Evolutionary conservation across 2,113 vertebrate genomes (phyloP).

Genomic region (Barbus barbus): DNA sequence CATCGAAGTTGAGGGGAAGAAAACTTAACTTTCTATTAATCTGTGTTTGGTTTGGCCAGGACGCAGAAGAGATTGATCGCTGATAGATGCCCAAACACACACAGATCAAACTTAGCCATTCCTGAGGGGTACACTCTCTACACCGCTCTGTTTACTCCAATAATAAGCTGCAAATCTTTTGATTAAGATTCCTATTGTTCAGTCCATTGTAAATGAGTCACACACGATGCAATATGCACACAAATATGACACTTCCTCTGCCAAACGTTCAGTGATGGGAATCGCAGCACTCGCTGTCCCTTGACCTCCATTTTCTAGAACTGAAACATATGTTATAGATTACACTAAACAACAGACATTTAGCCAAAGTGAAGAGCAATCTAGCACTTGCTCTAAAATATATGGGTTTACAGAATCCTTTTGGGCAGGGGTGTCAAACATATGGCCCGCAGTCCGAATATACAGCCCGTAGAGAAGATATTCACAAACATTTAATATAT

Average conservation of each 20-base stretch:
- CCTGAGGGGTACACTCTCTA: slow-evolving; percentile 61
- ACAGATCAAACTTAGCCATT: slow-evolving; percentile 59
- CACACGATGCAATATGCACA: background rate
- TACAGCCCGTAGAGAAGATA: background rate
- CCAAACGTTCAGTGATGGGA: slow-evolving; percentile 4
- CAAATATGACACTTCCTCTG: slow-evolving; percentile 18
- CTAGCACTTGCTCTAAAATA: slow-evolving; percentile 18
- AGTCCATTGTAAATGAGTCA: background rate
- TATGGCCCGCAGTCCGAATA: background rate
- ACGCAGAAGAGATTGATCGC: slow-evolving; percentile 65
- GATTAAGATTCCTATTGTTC: slow-evolving; percentile 67
- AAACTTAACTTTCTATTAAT: slow-evolving; percentile 77
- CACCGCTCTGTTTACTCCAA: slow-evolving; percentile 68
- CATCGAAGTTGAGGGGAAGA: slow-evolving; percentile 58
- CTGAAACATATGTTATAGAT: slow-evolving; percentile 33
- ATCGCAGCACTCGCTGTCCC: background rate
- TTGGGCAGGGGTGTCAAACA: background rate
- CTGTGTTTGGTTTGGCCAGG: slow-evolving; percentile 84
- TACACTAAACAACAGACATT: slow-evolving; percentile 26
- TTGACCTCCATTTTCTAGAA: slow-evolving; percentile 25
- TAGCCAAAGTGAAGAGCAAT: slow-evolving; percentile 18
- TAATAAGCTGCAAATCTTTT: slow-evolving; percentile 70
- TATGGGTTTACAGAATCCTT: slow-evolving; percentile 24
- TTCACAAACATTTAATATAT: slow-evolving; percentile 7
- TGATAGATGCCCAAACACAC: too few species aligned